Percentiles rank a stretch among this genome's conserved stretches.
phyloP scores from a whole-genome alignment of 2,888 invertebrate species.

The Lasioglossum morio region DNA sequence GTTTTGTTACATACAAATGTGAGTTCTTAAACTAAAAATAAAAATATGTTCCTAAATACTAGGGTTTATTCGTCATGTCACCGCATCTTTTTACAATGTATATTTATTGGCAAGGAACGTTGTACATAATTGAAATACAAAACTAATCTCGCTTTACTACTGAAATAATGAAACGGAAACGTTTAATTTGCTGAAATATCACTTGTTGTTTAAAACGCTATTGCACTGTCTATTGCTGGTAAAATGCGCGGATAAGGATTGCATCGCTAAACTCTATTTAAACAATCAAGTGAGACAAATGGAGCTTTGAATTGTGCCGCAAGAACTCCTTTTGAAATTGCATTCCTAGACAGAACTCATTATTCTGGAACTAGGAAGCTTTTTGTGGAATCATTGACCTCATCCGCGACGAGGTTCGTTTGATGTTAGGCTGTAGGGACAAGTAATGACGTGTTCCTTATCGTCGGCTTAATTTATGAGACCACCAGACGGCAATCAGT shows the following conservation, averaged over 20 bases:
- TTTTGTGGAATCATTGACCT: conserved; percentile 51
- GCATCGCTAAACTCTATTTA: not conserved
- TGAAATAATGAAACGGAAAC: not conserved
- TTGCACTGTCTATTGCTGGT: not conserved
- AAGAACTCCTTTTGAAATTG: conserved; percentile 44
- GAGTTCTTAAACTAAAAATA: not conserved
- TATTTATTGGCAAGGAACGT: not conserved
- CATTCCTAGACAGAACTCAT: conserved; percentile 61
- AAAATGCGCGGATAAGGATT: not conserved
- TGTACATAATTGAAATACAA: not conserved
- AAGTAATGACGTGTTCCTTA: conserved; percentile 57
- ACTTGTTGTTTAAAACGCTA: not conserved
- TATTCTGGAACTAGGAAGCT: conserved; percentile 56
- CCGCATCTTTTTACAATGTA: not conserved
- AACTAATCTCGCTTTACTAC: not conserved
- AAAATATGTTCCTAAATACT: not conserved
- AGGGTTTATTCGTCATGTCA: not conserved
- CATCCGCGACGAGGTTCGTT: conserved; percentile 47
- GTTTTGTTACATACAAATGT: not conserved
- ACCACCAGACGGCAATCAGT: conserved; percentile 67
- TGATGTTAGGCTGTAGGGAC: conserved; percentile 49
- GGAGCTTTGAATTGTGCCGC: conserved; percentile 20
- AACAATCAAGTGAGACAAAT: conserved; percentile 20
- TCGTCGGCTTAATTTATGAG: conserved; percentile 66
- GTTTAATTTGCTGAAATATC: not conserved